Evolutionary conservation across 2,888 invertebrate species (phyloP).

Genomic region (Vesta saturnalis): DNA sequence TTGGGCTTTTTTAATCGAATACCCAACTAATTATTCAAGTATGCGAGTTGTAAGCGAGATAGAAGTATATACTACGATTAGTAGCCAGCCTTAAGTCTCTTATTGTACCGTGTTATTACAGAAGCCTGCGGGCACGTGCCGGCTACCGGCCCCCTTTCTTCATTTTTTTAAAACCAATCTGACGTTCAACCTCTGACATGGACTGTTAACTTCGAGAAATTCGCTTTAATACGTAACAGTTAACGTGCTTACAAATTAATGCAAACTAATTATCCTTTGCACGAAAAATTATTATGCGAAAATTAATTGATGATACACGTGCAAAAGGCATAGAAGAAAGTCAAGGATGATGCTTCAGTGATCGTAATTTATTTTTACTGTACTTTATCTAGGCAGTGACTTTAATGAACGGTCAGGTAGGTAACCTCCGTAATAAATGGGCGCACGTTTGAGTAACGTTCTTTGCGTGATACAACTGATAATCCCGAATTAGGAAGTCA

Average conservation of each 20-base stretch:
- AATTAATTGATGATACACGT: neutral
- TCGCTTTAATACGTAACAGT: constrained; percentile 11
- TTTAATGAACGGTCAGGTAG: constrained; percentile 12
- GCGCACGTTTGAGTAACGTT: neutral
- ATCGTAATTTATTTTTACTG: constrained; percentile 10
- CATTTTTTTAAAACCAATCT: constrained; percentile 16
- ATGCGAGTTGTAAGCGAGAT: constrained; percentile 38
- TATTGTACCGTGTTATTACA: constrained; percentile 47
- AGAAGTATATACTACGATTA: constrained; percentile 37
- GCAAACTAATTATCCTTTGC: neutral
- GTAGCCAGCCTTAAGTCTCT: constrained; percentile 35
- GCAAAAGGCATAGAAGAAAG: neutral
- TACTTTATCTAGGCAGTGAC: neutral
- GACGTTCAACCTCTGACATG: constrained; percentile 36
- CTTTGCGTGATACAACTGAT: neutral
- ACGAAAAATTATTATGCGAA: neutral
- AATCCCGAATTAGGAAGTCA: constrained; percentile 1
- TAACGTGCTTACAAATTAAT: neutral
- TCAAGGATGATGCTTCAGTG: neutral
- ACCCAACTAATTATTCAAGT: constrained; percentile 45
- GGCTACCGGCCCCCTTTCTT: constrained; percentile 50
- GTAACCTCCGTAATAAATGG: constrained; percentile 6
- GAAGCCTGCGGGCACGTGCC: constrained; percentile 56
- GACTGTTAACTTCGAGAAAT: constrained; percentile 31
- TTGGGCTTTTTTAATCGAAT: constrained; percentile 35